Evolutionary conservation across 2,113 vertebrate species (phyloP).

Genomic region (Pteruthius melanotis): DNA sequence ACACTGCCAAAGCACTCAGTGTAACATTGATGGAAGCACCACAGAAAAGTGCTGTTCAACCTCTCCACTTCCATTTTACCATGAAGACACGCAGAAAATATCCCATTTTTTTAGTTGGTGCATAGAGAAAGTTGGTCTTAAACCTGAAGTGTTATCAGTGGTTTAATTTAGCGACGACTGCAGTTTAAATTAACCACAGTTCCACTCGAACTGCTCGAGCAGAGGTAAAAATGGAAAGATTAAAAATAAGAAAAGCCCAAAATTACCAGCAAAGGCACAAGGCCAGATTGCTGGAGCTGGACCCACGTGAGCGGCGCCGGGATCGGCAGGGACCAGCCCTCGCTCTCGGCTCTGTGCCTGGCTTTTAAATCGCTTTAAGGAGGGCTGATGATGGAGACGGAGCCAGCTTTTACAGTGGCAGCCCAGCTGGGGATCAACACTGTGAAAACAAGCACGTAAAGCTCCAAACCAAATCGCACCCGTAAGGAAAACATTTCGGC

Average conservation of each 20-base stretch:
- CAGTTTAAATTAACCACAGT: neutral
- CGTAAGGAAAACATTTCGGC: neutral
- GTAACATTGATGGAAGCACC: neutral
- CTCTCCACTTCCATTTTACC: neutral
- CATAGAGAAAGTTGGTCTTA: neutral
- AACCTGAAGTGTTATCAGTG: neutral
- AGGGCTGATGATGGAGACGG: neutral
- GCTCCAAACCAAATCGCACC: neutral
- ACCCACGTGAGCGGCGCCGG: neutral
- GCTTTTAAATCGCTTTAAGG: neutral
- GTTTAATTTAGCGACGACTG: neutral
- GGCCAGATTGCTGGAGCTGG: neutral
- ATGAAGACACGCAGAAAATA: neutral
- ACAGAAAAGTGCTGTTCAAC: neutral
- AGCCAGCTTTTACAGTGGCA: neutral
- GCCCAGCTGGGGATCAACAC: neutral
- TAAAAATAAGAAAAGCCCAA: conserved; percentile 2
- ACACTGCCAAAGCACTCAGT: neutral
- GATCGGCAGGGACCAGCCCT: neutral
- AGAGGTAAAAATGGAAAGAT: neutral
- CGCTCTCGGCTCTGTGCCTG: neutral
- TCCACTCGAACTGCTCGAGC: neutral
- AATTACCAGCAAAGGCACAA: neutral
- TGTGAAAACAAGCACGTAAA: neutral
- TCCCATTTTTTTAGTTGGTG: neutral